These are phyloP conservation scores for Arctia plantaginis DNA, from an alignment of 2,888 invertebrate genomes.

Conservation along the genomic window DNA sequence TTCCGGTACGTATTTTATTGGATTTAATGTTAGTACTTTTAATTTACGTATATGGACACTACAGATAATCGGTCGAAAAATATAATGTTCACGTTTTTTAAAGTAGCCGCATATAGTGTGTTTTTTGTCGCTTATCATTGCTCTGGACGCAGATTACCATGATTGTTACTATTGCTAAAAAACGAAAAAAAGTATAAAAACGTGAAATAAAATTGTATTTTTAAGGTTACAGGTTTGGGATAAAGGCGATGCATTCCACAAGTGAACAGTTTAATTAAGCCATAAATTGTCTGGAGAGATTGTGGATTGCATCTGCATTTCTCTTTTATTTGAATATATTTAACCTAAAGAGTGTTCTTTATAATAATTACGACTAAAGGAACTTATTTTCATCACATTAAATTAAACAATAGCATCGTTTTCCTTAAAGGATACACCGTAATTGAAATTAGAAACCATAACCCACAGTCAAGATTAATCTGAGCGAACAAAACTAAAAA, in stretches of 20 bases:
- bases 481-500: constrained; percentile 31
- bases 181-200: too few relatives aligned
- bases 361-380: too few relatives aligned
- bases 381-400: background rate
- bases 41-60: background rate
- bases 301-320: too few relatives aligned
- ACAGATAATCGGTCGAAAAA: background rate
- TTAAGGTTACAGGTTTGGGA: too few relatives aligned
- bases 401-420: background rate
- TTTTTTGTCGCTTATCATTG: too few relatives aligned
- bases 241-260: background rate
- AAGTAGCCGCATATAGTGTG: too few relatives aligned
- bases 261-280: background rate
- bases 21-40: constrained; percentile 17
- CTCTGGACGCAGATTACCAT: too few relatives aligned
- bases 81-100: background rate
- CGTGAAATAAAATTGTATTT: too few relatives aligned
- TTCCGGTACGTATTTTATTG: constrained; percentile 36
- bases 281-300: too few relatives aligned
- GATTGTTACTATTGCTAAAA: too few relatives aligned
- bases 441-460: background rate
- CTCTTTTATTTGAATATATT: too few relatives aligned
- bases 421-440: background rate
- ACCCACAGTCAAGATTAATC: background rate
- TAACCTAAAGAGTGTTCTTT: too few relatives aligned